These are phyloP conservation scores for Gorsachius goisagi DNA, from an alignment of 2,113 vertebrate species.

Conservation along the genomic window DNA sequence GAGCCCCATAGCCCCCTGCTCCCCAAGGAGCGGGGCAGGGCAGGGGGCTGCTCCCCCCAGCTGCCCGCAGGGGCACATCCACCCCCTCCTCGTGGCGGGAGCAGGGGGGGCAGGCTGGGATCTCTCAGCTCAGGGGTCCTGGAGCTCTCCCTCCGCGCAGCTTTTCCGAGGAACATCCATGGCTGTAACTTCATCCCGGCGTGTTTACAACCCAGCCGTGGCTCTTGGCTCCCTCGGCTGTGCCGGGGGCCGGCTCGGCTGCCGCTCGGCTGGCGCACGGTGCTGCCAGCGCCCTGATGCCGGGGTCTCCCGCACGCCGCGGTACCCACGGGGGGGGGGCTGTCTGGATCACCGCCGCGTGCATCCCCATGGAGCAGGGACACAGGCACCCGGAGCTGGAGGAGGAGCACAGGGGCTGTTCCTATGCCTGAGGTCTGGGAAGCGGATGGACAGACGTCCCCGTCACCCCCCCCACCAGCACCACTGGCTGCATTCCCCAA, in stretches of 20 bases:
- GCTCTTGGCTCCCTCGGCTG: neutral
- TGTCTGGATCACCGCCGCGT: rapidly evolving
- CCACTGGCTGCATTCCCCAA: neutral
- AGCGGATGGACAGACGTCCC: neutral
- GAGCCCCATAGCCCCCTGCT: neutral
- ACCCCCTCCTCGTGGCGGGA: neutral
- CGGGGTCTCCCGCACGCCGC: rapidly evolving
- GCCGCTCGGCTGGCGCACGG: neutral
- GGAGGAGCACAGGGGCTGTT: neutral
- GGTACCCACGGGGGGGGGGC: neutral
- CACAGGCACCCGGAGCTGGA: neutral
- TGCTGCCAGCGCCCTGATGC: neutral
- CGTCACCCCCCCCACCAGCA: neutral
- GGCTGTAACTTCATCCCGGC: constrained; percentile 5
- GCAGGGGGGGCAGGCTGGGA: neutral
- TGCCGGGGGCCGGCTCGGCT: neutral
- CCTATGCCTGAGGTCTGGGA: rapidly evolving
- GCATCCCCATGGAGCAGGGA: neutral
- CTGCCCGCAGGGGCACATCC: neutral
- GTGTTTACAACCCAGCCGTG: neutral
- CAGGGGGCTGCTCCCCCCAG: neutral
- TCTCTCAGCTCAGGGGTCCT: neutral
- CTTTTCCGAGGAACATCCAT: neutral
- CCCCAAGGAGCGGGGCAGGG: neutral
- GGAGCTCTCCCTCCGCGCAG: neutral